Evolutionary conservation across 2,797 vertebrate species (phyloP), one percentile per base, ranked within the genome.

Genomic region (Orestias chungarensis): DNA sequence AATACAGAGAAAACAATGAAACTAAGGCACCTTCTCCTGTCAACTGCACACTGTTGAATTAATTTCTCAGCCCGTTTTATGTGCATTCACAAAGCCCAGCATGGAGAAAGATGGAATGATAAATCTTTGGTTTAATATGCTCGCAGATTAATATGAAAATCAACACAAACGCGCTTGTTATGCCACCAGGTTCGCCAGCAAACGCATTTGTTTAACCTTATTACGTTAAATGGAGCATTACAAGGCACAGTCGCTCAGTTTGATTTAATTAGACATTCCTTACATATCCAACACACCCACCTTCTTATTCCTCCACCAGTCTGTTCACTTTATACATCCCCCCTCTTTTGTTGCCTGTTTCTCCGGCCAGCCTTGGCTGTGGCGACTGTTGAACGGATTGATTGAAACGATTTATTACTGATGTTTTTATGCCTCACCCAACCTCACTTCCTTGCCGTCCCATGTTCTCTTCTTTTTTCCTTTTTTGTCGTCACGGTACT

Each of bases 331-430:
- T 62, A 43, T 75, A 35, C 46, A 29, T 62, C 46, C 54, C 52
- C 66, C 6, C 20, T 66, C 64, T 68, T 86, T 84, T 81, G 74
- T 77, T 81, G 38, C 62, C 59, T 76, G 47, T 74, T 73, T 77
- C 69, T 81, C 67, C 1, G 27, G 10, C 62, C 75, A 59, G 59
- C 55, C 65, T 79, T 71, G 49, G 74, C 72, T 50, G 43, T 72
- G n/a, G 49, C 15, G 14, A 42, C 64, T 42, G 54, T 64, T 64
- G 75, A 71, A 83, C 72, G 69, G 77, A 85, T 86, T 75, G 75
- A 86, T 83, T 71, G 50, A 82, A 80, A 73, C 55, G 5, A 84
- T 89, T 86, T 85, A 87, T 87, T 85, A 82, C 85, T 78, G 71
- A 59, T 78, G 64, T 76, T 83, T 27, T 52, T 54, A 42, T 80